Base-by-base conservation (phyloP, 2,797 vertebrate species). In the Melanogrammus aeglefinus region DNA sequence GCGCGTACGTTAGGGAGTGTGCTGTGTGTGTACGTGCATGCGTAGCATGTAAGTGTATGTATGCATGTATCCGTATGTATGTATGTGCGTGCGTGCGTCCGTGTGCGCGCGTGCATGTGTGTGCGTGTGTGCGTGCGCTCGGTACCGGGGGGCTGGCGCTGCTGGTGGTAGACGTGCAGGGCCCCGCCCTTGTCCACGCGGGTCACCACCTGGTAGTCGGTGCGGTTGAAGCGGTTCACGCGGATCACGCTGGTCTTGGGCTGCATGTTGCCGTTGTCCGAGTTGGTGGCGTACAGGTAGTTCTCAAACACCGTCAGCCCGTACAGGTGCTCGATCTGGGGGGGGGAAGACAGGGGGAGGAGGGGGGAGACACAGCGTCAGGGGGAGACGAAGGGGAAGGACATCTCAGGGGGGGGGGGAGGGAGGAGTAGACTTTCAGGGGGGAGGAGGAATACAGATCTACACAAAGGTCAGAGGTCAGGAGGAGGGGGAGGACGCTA, bases 251-350 rank as follows among this genome's bases (percentile, higher is more conserved):
- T 99, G 4, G 97, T 98, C 89, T 99, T 99, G 90, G 97, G 96
- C 92, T 98, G 97, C 33, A 96, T 92, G 18, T 97, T 98, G 88
- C 96, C 97, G 0, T 97, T 97, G 84, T 99, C 97, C 0, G 96
- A 98, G 91, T 99, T 99, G 90, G 97, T 99, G 82, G 97, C 97
- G 0, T 99, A 99, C 74, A 99, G 93, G 84, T 99, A 99, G 84
- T 99, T 99, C 94, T 99, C 98, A 0, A 99, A 99, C 14, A 99
- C 98, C 0, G 97, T 99, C 83, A 99, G 93, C 16, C 97, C 96
- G 0, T 99, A 98, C 35, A 99, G 92, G 80, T 99, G 97, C 14
- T 99, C 97, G 0, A 98, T 98, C 98, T 99, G 44, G 14, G 44
- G 2, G 13, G 7, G 41, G 10, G 38, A 1, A 39, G 38, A 10